Base-by-base conservation (phyloP, 2,888 invertebrate genomes). In the Periphyllus acericola region DNA sequence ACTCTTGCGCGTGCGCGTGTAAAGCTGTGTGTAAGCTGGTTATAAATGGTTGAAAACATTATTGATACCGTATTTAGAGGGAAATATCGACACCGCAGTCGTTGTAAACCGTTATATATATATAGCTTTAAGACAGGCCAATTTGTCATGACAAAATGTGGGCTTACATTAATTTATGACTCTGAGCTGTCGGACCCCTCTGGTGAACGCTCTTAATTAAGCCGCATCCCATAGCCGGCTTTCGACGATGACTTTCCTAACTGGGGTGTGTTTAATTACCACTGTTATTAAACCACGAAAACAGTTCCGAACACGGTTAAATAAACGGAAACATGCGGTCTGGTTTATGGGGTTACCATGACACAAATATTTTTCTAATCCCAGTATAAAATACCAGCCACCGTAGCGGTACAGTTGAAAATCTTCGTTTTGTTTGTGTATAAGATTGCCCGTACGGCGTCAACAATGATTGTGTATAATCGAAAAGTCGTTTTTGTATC, bases 61-160 rank as follows among this genome's bases (percentile, higher is more conserved):
- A 52, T 78, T 46, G 52, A 78, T 29, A 46, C 78, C 14, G 78
- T 29, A 34, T 29, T 8, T 55, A 55, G 55, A 55, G 55, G 19
- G 55, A 55, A 55, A 11, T 60, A 60, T 60, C 60, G 60, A 60
- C 60, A 60, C 3, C 21, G 78, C 21, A 19, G n/a, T 78, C 52
- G 1, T 14, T 32, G 36, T 74, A 11, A n/a, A n/a, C 36, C 74
- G 6, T 40, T 76, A 46, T 21, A 29, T 29, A n/a, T 76, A 40
- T 19, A 40, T 52, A 55, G 78, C 2, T 3, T 60, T 25, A 36
- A 80, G 86, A 80, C 80, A 14, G 32, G 80, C 86, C 79, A 80
- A 86, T 86, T 86, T 80, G 86, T 80, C 80, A 60, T 36, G 79
- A 86, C 79, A 36, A 86, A 86, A 79, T 72, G 86, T 40, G 86